Evolutionary conservation across 2,797 vertebrate genomes (phyloP).

Genomic region (Malacoraja senta): DNA sequence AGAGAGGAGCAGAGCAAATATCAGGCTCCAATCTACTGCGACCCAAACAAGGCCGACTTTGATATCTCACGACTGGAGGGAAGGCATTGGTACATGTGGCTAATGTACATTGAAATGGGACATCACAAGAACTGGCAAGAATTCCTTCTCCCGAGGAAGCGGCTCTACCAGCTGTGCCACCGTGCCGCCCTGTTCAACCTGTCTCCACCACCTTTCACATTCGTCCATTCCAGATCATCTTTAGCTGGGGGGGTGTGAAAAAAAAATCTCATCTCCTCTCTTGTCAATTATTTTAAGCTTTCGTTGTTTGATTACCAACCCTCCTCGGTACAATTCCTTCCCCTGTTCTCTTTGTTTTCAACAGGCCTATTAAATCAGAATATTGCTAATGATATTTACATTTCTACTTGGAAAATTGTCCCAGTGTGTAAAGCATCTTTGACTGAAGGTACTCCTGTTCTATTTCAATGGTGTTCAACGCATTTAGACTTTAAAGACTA

Average conservation of each 20-base stretch:
- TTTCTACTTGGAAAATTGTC: background rate
- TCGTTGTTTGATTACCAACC: too few species aligned
- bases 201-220: background rate
- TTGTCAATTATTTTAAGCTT: background rate
- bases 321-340: background rate
- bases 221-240: background rate
- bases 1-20: too few species aligned
- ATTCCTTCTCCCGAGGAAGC: too few species aligned
- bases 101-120: too few species aligned
- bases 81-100: too few species aligned
- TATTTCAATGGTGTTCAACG: too few species aligned
- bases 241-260: background rate
- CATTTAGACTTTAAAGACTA: background rate
- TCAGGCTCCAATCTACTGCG: too few species aligned
- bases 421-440: too few species aligned
- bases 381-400: background rate
- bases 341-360: background rate
- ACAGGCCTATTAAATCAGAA: background rate
- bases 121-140: too few species aligned
- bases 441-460: background rate
- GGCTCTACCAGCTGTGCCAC: too few species aligned
- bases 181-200: background rate
- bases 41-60: too few species aligned
- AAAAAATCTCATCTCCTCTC: background rate
- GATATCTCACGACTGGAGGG: too few species aligned